Conservation (phyloP, 2,797 vertebrate species). For the Channa striata region DNA sequence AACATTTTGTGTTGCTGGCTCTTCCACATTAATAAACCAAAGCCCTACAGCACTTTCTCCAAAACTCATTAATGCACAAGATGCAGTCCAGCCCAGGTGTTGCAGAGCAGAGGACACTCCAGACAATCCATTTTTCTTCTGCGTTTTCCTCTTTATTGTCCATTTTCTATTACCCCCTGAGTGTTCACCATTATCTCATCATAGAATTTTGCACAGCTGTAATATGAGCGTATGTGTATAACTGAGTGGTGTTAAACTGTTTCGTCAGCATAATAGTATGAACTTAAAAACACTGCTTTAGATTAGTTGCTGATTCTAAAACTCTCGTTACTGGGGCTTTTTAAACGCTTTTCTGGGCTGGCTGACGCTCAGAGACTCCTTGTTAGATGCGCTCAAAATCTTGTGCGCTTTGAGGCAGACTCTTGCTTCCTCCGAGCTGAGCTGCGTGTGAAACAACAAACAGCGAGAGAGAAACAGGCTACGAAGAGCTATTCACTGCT, state of each 20-base stretch:
- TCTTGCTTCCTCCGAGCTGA: conserved; percentile 13
- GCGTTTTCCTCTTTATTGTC: not conserved
- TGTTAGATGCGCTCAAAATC: conserved; percentile 16
- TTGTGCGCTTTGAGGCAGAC: conserved; percentile 36
- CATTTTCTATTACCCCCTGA: not conserved
- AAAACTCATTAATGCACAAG: conserved; percentile 69
- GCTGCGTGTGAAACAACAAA: conserved; percentile 25
- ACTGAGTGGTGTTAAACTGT: not conserved
- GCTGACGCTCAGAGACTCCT: not conserved
- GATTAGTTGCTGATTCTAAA: conserved; percentile 1
- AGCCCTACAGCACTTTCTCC: conserved; percentile 57
- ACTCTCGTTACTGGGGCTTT: not conserved
- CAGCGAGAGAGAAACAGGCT: conserved; percentile 37
- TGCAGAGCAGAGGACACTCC: conserved; percentile 18
- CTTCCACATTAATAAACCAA: conserved; percentile 77
- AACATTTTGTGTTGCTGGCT: conserved; percentile 79
- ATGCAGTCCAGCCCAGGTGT: conserved; percentile 15
- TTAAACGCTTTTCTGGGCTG: not conserved
- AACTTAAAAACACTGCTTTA: not conserved
- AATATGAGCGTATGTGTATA: not conserved
- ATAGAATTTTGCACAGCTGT: not conserved
- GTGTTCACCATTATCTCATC: not conserved
- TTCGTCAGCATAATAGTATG: not conserved
- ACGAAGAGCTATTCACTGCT: conserved; percentile 67
- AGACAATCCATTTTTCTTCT: not conserved